Percentiles rank a stretch among this genome's conserved stretches.
These are phyloP conservation scores for Sclerodermus sp. DNA, from an alignment of 2,888 invertebrate genomes.

Conservation along the genomic window DNA sequence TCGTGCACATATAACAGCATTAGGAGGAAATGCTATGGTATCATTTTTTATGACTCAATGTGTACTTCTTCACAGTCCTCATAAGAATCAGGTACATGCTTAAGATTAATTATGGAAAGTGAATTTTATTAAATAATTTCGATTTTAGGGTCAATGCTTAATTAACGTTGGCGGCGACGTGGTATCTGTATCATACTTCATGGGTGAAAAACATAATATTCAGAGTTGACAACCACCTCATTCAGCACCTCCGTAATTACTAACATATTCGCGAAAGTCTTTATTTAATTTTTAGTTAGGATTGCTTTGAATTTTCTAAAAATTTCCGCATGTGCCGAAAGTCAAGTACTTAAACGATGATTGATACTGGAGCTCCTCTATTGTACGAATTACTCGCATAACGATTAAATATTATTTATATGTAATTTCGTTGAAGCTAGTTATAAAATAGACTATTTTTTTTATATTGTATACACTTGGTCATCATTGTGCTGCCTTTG, in stretches of 20 bases:
- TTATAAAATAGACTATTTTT: too few relatives aligned
- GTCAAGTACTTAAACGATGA: not conserved
- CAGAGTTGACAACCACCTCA: constrained; percentile 53
- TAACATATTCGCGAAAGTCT: not conserved
- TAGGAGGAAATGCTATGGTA: constrained; percentile 94
- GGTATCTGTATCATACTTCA: constrained; percentile 76
- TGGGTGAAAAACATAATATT: constrained; percentile 57
- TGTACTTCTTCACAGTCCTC: constrained; percentile 87
- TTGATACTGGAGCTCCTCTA: too few relatives aligned
- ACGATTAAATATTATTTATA: too few relatives aligned
- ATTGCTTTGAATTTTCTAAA: not conserved
- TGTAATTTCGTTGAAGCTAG: too few relatives aligned
- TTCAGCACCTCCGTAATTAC: constrained; percentile 49
- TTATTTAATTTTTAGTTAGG: not conserved
- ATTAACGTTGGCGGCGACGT: constrained; percentile 96
- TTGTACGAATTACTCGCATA: too few relatives aligned
- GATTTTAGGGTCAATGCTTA: constrained; percentile 86
- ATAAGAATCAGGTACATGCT: constrained; percentile 86
- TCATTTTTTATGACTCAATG: constrained; percentile 92
- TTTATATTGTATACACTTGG: too few relatives aligned
- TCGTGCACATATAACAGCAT: constrained; percentile 87
- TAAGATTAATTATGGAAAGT: not conserved
- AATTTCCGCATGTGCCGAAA: not conserved
- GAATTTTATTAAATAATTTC: not conserved
- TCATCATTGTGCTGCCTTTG: too few relatives aligned